phyloP scores from a whole-genome alignment of 2,797 vertebrate species.

The Sparus aurata region DNA sequence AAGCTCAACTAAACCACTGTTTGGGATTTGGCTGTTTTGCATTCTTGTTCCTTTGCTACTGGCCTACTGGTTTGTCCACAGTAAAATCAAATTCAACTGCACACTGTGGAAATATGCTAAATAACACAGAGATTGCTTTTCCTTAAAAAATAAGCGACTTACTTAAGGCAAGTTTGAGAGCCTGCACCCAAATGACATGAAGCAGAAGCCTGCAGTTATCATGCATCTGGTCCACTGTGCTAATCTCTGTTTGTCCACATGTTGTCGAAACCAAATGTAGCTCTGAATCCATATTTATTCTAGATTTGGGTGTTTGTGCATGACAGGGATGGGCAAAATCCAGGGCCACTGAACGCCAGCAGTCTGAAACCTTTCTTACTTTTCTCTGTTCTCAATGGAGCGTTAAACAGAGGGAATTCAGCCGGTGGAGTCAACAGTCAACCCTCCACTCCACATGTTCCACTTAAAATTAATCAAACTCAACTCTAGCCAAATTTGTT shows the following conservation, averaged over 20 bases:
- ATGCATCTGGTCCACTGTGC: constrained; percentile 21
- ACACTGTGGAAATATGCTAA: constrained; percentile 3
- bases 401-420: neutral
- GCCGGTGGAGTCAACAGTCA: neutral
- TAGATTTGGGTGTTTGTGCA: constrained; percentile 44
- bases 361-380: constrained; percentile 5
- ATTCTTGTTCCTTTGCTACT: neutral
- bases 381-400: neutral
- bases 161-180: constrained; percentile 2
- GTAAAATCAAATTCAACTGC: neutral
- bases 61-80: neutral
- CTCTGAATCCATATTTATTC: constrained; percentile 42
- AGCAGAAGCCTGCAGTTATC: constrained; percentile 22
- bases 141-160: neutral
- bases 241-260: constrained; percentile 64
- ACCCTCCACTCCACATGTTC: neutral
- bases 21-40: neutral
- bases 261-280: constrained; percentile 42
- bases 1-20: neutral
- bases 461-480: constrained; percentile 10
- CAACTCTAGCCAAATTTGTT: constrained; percentile 14
- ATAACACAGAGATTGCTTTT: neutral
- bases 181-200: constrained; percentile 4
- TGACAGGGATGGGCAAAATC: constrained; percentile 1
- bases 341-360: neutral